Evolutionary conservation across 2,797 vertebrate genomes (phyloP).

Genomic region (Lemur catta): DNA sequence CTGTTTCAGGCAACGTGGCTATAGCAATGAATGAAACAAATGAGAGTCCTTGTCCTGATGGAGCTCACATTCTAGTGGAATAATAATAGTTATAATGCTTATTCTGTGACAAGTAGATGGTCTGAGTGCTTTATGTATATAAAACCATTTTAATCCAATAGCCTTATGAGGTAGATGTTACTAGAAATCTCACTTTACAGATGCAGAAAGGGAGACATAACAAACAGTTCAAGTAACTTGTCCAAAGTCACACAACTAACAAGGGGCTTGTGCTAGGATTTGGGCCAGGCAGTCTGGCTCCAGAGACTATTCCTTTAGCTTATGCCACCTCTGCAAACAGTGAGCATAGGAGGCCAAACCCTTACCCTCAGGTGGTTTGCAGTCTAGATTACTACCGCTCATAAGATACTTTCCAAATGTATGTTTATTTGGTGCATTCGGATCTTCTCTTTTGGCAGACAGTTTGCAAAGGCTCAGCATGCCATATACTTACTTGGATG

Average conservation of each 20-base stretch:
- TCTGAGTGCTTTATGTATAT: background rate
- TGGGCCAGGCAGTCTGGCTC: background rate
- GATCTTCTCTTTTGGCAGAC: background rate
- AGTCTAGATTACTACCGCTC: background rate
- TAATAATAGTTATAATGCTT: background rate
- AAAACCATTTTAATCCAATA: background rate
- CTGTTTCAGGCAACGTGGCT: background rate
- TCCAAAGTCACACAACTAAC: background rate
- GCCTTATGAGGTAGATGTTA: background rate
- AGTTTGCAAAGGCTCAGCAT: background rate
- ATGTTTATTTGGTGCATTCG: background rate
- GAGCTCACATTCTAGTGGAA: background rate
- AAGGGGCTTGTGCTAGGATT: background rate
- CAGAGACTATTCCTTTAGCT: background rate
- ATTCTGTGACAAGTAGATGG: background rate
- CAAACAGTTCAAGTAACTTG: background rate
- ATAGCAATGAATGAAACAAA: background rate
- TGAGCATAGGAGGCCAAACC: background rate
- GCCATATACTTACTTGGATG: background rate
- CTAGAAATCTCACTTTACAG: background rate
- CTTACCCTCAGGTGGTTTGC: background rate
- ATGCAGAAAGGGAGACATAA: conserved; percentile 16
- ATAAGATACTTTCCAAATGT: background rate
- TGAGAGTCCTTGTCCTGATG: background rate
- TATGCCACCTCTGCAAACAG: background rate